Percentiles rank a stretch among this genome's conserved stretches.
phyloP scores from a whole-genome alignment of 64 coral and sea anemone genomes.

The Astreopora myriophthalma region DNA sequence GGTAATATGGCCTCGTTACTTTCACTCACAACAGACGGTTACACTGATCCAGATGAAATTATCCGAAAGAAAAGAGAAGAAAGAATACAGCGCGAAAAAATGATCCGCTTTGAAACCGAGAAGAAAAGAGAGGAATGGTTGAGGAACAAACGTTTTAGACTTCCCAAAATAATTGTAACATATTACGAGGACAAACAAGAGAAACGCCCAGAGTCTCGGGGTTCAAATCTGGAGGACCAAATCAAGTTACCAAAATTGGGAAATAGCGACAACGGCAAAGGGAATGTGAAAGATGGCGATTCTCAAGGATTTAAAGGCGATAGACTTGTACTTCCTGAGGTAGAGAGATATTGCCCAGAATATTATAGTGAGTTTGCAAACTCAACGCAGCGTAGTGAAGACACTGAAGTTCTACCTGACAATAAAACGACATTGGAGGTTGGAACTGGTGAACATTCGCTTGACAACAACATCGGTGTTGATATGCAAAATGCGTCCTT shows the following conservation, averaged over 20 bases:
- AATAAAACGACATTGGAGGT: neutral
- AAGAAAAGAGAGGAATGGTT: slow-evolving; percentile 48
- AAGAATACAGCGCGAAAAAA: slow-evolving; percentile 37
- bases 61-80: slow-evolving; percentile 80
- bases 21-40: slow-evolving; percentile 46
- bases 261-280: neutral
- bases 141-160: slow-evolving; percentile 45
- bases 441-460: neutral
- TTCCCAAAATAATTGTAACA: slow-evolving; percentile 78
- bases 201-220: neutral
- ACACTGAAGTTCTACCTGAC: neutral
- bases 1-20: neutral
- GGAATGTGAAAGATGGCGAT: neutral
- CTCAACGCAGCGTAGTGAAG: neutral
- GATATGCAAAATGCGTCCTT: neutral
- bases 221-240: neutral
- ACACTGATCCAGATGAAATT: slow-evolving; percentile 59
- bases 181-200: slow-evolving; percentile 41
- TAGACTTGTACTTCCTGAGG: slow-evolving; percentile 1
- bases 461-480: neutral
- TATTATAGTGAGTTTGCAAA: neutral
- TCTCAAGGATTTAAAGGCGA: slow-evolving; percentile 2
- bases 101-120: slow-evolving; percentile 67
- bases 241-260: slow-evolving; percentile 10
- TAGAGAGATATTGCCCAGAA: neutral